These are phyloP conservation scores for Caenorhabditis sp. DNA, from an alignment of 2,888 invertebrate species.

Conservation along the genomic window DNA sequence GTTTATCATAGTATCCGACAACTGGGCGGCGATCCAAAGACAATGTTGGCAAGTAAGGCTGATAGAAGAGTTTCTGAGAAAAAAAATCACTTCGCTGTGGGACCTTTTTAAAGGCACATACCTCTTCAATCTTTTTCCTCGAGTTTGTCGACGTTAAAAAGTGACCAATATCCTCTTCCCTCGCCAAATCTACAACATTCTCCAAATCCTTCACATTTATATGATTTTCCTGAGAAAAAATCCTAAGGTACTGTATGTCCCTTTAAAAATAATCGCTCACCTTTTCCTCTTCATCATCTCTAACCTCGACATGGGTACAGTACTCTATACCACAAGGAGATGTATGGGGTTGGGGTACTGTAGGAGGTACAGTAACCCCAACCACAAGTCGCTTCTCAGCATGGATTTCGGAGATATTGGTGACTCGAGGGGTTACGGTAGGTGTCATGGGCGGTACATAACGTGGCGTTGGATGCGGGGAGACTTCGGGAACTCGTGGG, in stretches of 20 bases:
- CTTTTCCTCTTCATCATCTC: background rate
- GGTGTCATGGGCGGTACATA: slow-evolving; percentile 24
- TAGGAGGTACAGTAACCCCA: slow-evolving; percentile 10
- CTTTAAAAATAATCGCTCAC: too few relatives aligned
- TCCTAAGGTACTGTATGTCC: too few relatives aligned
- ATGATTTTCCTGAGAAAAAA: slow-evolving; percentile 14
- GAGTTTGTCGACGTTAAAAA: background rate
- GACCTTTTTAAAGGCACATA: background rate
- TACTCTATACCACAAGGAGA: slow-evolving; percentile 25
- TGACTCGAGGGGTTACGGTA: slow-evolving; percentile 8
- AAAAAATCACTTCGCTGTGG: background rate
- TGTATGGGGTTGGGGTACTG: slow-evolving; percentile 11
- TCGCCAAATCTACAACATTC: slow-evolving; percentile 23
- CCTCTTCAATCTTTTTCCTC: slow-evolving; percentile 19
- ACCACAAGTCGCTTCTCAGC: slow-evolving; percentile 35
- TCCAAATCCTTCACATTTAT: slow-evolving; percentile 22
- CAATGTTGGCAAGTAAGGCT: slow-evolving; percentile 30
- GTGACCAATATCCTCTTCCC: slow-evolving; percentile 11
- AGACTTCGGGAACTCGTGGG: background rate
- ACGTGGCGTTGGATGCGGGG: slow-evolving; percentile 20
- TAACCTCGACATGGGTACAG: slow-evolving; percentile 31
- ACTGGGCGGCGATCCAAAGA: slow-evolving; percentile 27
- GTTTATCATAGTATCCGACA: slow-evolving; percentile 36
- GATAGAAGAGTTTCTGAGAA: slow-evolving; percentile 30
- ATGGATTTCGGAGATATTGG: slow-evolving; percentile 21